Evolutionary conservation across 2,888 invertebrate species (phyloP).

Genomic region (Oeneis ivallda): DNA sequence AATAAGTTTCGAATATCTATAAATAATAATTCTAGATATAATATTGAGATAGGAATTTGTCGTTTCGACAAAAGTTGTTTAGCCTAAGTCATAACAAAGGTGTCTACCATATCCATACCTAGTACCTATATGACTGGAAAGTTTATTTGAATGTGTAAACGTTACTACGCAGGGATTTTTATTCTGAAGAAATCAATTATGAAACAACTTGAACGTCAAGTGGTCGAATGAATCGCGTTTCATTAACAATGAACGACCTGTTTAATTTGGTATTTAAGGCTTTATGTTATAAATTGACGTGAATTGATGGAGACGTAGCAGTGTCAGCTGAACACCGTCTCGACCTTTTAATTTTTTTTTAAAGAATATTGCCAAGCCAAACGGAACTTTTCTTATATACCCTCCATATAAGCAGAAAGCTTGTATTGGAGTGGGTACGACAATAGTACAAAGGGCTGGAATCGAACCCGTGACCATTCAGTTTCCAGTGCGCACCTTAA

Average conservation of each 20-base stretch:
- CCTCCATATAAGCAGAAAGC: too few relatives aligned
- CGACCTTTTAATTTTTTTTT: slow-evolving; percentile 59
- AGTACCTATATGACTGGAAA: background rate
- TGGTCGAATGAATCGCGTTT: slow-evolving; percentile 44
- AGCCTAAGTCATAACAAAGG: too few relatives aligned
- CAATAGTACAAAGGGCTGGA: too few relatives aligned
- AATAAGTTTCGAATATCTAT: background rate
- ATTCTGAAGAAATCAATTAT: slow-evolving; percentile 16
- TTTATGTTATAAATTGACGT: slow-evolving; percentile 55
- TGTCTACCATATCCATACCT: too few relatives aligned
- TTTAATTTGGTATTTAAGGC: slow-evolving; percentile 38
- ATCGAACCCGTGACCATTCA: too few relatives aligned
- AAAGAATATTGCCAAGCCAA: too few relatives aligned
- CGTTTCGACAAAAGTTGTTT: background rate
- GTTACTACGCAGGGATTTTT: background rate
- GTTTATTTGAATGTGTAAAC: too few relatives aligned
- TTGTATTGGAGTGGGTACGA: too few relatives aligned
- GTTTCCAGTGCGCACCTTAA: too few relatives aligned
- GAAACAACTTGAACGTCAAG: slow-evolving; percentile 19
- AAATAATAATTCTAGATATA: background rate
- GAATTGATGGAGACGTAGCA: slow-evolving; percentile 61
- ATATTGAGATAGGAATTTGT: background rate
- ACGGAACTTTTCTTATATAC: too few relatives aligned
- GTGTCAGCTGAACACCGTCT: slow-evolving; percentile 58
- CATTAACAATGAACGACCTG: slow-evolving; percentile 50